Base-by-base conservation (phyloP, 2,888 invertebrate genomes). In the Xanthia icteritia region DNA sequence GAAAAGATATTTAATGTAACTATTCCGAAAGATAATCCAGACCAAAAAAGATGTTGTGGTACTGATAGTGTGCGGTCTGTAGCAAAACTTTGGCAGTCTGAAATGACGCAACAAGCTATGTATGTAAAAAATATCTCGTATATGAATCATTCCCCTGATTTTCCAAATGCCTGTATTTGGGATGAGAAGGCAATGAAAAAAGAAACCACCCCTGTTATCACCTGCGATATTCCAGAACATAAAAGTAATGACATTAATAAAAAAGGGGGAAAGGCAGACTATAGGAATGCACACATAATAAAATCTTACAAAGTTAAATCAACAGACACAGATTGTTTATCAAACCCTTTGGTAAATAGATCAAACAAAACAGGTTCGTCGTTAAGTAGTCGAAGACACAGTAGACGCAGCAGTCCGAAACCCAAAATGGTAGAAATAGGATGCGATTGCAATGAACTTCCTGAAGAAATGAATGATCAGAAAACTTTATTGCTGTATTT, bases 1-100 rank as follows among this genome's bases (percentile, higher is more conserved):
- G 94, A 95, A 72, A 96, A 93, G 91, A 88, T 96, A 81, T 95
- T 96, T 63, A 88, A 92, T 71, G 83, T 95, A 5, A 92, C 90
- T 58, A 66, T 93, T 51, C 84, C 91, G 0, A 94, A 92, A 82
- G 83, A 73, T 27, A 82, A 90, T 2, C 83, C 88, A 51, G 74
- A 88, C 4, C 74, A 82, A 68, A 74, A 87, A 56, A 83, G 78
- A 60, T 88, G 81, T 73, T 86, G 81, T 58, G 85, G 81, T 27
- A 80, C 82, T 17, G 88, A 91, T n/a, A 93, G 90, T 81, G 89
- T 95, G 1, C 89, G 89, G 63, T 92, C 92, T 73, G 88, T 95
- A 13, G 91, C 94, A 0, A 93, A 92, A 87, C 68, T 88, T 2
- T 96, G 96, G 95, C 91, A 95, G 83, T 87, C 88, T 13, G 95